Evolutionary conservation across 2,888 invertebrate species (phyloP).

Genomic region (Adelphocoris suturalis): DNA sequence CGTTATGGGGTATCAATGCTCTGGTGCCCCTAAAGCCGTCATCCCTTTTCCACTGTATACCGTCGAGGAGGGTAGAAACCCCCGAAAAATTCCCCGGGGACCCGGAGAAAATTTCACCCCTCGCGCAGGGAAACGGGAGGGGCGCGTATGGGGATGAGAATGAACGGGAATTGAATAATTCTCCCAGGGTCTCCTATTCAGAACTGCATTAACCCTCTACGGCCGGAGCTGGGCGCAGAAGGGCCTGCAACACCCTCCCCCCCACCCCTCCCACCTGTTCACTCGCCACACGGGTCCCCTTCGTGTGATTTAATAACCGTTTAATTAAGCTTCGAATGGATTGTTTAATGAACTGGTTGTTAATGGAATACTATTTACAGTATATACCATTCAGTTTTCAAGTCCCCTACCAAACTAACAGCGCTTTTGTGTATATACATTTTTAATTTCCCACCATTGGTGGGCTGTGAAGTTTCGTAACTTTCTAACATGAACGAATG

Average conservation of each 20-base stretch:
- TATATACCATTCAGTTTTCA: constrained; percentile 22
- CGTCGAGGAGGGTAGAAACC: no score
- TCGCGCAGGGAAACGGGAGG: neutral
- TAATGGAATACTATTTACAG: constrained; percentile 70
- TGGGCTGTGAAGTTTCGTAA: no score
- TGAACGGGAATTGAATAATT: constrained; percentile 66
- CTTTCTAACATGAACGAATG: no score
- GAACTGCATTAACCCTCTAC: constrained; percentile 64
- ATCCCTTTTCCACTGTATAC: neutral
- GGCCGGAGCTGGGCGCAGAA: neutral
- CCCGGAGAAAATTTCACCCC: neutral
- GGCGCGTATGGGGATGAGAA: neutral
- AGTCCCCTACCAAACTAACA: neutral
- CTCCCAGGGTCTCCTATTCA: constrained; percentile 33
- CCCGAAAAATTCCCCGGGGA: constrained; percentile 1
- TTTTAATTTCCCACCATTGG: no score
- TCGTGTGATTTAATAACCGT: constrained; percentile 71
- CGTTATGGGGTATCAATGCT: constrained; percentile 69
- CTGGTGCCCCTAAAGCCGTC: neutral
- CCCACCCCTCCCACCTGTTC: neutral
- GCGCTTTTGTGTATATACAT: neutral
- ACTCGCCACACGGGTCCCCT: neutral
- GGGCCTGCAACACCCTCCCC: neutral
- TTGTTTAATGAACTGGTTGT: constrained; percentile 68
- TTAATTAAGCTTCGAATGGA: constrained; percentile 69